phyloP scores from a whole-genome alignment of 1,140 invertebrate species.

The Hyles euphorbiae region DNA sequence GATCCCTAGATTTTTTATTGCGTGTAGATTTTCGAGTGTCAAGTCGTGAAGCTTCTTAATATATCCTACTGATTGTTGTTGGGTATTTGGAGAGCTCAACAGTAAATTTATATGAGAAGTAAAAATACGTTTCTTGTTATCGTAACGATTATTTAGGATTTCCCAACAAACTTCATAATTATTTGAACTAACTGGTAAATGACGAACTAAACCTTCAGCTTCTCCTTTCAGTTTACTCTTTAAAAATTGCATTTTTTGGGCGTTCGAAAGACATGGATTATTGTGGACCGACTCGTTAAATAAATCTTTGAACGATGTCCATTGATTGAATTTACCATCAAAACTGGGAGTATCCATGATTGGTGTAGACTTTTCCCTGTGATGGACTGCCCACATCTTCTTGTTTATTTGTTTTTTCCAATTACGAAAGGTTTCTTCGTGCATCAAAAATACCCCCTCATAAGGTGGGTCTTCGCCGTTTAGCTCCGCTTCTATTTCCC shows the following conservation, averaged over 20 bases:
- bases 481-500: constrained; percentile 10
- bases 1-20: constrained; percentile 23
- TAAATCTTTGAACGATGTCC: constrained; percentile 12
- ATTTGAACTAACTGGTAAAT: constrained; percentile 1
- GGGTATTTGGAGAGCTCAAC: constrained; percentile 4
- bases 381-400: constrained; percentile 6
- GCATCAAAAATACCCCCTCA: not conserved
- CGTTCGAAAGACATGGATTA: constrained; percentile 9
- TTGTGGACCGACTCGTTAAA: constrained; percentile 11
- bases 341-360: constrained; percentile 5
- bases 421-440: constrained; percentile 5
- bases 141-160: constrained; percentile 5
- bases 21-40: constrained; percentile 19
- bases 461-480: constrained; percentile 3
- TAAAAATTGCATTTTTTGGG: constrained; percentile 8
- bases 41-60: constrained; percentile 23
- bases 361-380: constrained; percentile 10
- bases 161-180: constrained; percentile 6
- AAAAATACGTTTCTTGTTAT: constrained; percentile 9
- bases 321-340: constrained; percentile 6
- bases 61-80: constrained; percentile 6
- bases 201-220: constrained; percentile 1
- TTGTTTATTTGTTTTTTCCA: constrained; percentile 8
- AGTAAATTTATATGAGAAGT: constrained; percentile 4
- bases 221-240: not conserved